Base-by-base conservation (phyloP, 2,113 vertebrate species). In the Sakesphorus luctuosus region DNA sequence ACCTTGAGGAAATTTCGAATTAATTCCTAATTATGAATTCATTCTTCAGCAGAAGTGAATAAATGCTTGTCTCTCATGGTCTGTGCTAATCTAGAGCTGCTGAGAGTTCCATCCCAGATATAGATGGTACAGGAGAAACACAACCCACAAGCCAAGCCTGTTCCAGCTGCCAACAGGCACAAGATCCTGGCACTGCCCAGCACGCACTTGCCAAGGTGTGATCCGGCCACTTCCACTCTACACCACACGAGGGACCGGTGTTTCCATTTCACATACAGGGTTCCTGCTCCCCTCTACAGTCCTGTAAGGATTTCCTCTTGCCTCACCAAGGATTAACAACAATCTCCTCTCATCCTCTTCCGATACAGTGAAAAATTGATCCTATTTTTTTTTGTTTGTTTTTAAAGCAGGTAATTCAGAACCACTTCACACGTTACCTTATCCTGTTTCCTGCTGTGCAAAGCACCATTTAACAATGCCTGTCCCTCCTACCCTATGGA, bases 131-230 rank as follows among this genome's bases (percentile, higher is more conserved):
- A 10, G 10, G 43, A 74, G 31, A 17, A 83, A n/a, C 40, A 29
- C 18, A 21, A 10, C 7, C 6, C 1, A 1, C 7, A 12, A 17
- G 38, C 15, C 3, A 1, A 13, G 4, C 18, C 53, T 18, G 5
- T 46, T 25, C 46, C 8, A 3, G 46, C n/a, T 20, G 13, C 55
- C 0, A 0, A 3, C 21, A n/a, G 21, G 33, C 4, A 2, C 20
- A 8, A 15, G 25, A 26, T 33, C 65, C 59, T 33, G 18, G 35
- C 1, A 1, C 28, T 26, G 56, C 62, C 50, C 38, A 49, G 9
- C 3, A 0, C 0, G 0, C n/a, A 13, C 36, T 6, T 47, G 20
- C 24, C 18, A 10, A 29, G 11, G 8, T 6, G 20, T 0, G 31
- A 47, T 12, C 23, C 3, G 0, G 21, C 52, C 31, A 10, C 31